Percentiles rank a stretch among this genome's conserved stretches.
These are phyloP conservation scores for Trachelus iudaicus DNA, from an alignment of 2,888 invertebrate genomes.

Conservation along the genomic window DNA sequence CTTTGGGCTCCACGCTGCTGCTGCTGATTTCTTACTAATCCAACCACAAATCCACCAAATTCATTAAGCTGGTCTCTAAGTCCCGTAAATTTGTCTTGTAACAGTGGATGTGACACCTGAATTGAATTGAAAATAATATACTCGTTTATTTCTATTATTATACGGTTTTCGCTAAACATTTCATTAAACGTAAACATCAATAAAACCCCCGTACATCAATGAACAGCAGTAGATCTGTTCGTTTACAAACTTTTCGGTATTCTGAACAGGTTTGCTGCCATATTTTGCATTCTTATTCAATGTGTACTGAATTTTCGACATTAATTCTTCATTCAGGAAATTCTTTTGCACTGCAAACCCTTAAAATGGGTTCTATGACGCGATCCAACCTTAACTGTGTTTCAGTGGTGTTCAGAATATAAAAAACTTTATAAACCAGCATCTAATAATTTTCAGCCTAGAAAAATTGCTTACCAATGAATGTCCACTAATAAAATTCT, in stretches of 20 bases:
- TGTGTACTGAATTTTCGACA: not conserved
- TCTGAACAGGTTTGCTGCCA: too few relatives aligned
- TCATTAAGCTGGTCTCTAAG: conserved; percentile 88
- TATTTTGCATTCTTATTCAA: not conserved
- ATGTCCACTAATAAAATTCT: not conserved
- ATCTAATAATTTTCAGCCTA: not conserved
- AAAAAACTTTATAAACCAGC: not conserved
- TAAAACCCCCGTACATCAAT: not conserved
- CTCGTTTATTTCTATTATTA: not conserved
- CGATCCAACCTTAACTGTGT: not conserved
- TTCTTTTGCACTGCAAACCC: not conserved
- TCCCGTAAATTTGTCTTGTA: conserved; percentile 85
- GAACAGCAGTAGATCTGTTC: too few relatives aligned
- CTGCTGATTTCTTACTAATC: conserved; percentile 72
- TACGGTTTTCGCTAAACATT: not conserved
- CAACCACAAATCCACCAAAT: conserved; percentile 85
- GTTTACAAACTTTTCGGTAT: too few relatives aligned
- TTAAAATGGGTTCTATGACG: not conserved
- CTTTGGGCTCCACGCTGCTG: conserved; percentile 71
- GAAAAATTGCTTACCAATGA: not conserved
- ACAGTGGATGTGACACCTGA: conserved; percentile 76
- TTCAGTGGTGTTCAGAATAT: not conserved
- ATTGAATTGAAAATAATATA: not conserved
- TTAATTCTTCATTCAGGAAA: not conserved
- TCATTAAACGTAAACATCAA: not conserved